Conservation (phyloP, 2,888 invertebrate genomes). For the Hipparchia semele region DNA sequence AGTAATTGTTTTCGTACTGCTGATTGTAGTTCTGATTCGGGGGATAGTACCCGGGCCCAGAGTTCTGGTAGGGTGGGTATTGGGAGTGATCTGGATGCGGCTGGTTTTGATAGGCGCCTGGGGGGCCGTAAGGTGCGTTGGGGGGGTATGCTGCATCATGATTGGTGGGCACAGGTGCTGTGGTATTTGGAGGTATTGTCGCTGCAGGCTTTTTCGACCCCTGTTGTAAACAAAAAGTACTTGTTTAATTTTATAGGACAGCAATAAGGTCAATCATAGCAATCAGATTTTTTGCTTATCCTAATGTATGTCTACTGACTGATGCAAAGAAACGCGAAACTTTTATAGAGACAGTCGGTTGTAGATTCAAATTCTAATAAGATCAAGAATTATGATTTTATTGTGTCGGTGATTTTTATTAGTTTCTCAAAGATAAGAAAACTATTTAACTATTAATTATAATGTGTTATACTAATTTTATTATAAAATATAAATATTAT, state of each 20-base stretch:
- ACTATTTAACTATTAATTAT: neutral
- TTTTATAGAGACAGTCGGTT: too few species aligned
- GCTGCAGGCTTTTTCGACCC: conserved; percentile 79
- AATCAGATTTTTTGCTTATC: too few species aligned
- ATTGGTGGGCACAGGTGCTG: conserved; percentile 47
- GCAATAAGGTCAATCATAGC: neutral
- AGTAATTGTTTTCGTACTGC: conserved; percentile 71
- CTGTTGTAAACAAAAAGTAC: conserved; percentile 45
- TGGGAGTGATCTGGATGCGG: conserved; percentile 54
- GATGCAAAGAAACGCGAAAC: too few species aligned
- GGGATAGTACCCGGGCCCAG: conserved; percentile 69
- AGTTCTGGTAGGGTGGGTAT: conserved; percentile 70
- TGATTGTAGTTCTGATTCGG: conserved; percentile 76
- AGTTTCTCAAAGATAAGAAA: neutral
- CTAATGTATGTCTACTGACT: too few species aligned
- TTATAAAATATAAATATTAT: neutral
- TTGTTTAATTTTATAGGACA: neutral
- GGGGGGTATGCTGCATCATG: conserved; percentile 61
- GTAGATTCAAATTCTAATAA: too few species aligned
- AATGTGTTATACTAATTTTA: neutral
- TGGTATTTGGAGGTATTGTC: conserved; percentile 75
- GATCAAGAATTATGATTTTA: too few species aligned
- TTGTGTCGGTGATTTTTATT: neutral
- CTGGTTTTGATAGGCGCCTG: conserved; percentile 48
- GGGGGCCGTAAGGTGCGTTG: conserved; percentile 65